Evolutionary conservation across 2,113 vertebrate species (phyloP), one percentile per base, ranked within the genome.

Genomic region (Stigmatopora argus): DNA sequence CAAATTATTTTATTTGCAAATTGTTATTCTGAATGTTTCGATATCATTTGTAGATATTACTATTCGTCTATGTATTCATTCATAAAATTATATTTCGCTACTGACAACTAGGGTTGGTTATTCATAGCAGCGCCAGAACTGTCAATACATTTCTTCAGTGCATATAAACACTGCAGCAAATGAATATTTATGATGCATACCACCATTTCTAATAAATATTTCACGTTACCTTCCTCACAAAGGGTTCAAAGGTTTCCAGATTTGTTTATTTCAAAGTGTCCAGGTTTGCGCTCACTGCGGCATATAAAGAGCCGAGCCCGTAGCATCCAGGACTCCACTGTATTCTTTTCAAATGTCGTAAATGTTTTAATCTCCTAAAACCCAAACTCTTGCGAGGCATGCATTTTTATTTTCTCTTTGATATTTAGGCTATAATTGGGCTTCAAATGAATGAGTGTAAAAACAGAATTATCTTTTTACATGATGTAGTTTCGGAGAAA

Each of bases 181-280:
- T 86, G 76, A 89, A 90, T 88, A 88, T 89, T 88, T 89, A 85
- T 88, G 73, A 82, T 63, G 71, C 79, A 87, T 85, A 67, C 73
- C 74, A 68, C 78, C 83, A 83, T 90, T 86, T 86, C 68, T 78
- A 55, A 84, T 89, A 86, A 81, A 90, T 87, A 86, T 89, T 83
- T 86, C 52, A 89, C 87, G 68, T 69, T 78, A 79, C 70, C 79
- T 81, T 62, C 77, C 81, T 83, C 65, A 72, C 74, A 60, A 60
- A 63, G 67, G 62, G 53, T 64, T 69, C 38, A 67, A 41, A 38
- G 63, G 56, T 44, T 62, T 64, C 60, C 64, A 49, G 59, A 35
- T 66, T 69, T 69, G 34, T 67, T 72, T 65, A 7, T 65, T 63
- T n/a, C 15, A 51, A 48, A 49, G 35, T 21, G 14, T 19, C 53